Percentiles rank a stretch among this genome's conserved stretches.
Conservation (phyloP, 2,797 vertebrate species). For the Saxicola maurus region DNA sequence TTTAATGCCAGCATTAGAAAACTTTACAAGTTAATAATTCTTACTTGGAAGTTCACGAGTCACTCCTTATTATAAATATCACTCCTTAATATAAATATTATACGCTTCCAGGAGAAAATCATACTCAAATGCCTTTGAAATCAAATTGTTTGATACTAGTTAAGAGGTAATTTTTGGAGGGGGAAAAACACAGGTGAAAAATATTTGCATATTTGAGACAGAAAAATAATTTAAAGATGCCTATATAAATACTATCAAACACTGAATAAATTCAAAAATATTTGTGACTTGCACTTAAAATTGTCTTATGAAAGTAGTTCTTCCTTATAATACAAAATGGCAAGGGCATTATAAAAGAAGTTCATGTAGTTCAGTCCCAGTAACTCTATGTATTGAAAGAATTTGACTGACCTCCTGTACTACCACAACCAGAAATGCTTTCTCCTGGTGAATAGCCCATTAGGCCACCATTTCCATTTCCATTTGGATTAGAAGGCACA, state of each 20-base stretch:
- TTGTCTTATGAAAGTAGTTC: not conserved
- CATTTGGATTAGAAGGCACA: slow-evolving; percentile 82
- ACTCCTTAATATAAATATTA: not conserved
- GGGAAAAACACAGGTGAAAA: not conserved
- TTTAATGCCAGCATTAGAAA: not conserved
- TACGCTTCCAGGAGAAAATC: not conserved
- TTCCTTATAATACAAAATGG: not conserved
- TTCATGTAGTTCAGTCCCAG: not conserved
- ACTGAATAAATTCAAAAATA: not conserved
- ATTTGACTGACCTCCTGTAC: slow-evolving; percentile 74
- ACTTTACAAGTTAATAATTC: not conserved
- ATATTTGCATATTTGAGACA: not conserved
- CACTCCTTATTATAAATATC: not conserved
- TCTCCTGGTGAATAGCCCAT: slow-evolving; percentile 78
- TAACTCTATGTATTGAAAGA: not conserved
- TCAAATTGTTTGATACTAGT: not conserved
- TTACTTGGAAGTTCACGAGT: not conserved
- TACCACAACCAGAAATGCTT: slow-evolving; percentile 65
- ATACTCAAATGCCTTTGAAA: not conserved
- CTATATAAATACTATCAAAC: not conserved
- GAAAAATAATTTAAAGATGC: not conserved
- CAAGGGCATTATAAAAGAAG: not conserved
- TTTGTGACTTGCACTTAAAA: not conserved
- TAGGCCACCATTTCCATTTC: slow-evolving; percentile 75
- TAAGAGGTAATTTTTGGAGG: not conserved